A percentile compares a stretch with the other conserved stretches of the same genome.
These are phyloP conservation scores for Phthorimaea operculella DNA, from an alignment of 1,140 invertebrate species.

Conservation along the genomic window DNA sequence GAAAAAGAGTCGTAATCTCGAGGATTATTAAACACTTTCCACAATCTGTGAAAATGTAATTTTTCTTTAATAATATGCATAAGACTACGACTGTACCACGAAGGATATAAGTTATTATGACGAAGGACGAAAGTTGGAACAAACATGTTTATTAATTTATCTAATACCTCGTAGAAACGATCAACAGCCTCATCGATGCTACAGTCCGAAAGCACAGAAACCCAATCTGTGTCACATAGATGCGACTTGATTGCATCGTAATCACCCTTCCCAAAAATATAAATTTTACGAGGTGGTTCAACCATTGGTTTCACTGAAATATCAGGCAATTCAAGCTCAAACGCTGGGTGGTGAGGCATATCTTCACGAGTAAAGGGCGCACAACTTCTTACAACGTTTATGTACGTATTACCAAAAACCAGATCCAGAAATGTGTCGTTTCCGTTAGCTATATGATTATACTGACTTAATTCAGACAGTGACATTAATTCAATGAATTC, in stretches of 20 bases:
- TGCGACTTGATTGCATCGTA: background rate
- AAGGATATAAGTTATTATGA: background rate
- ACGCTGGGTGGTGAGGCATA: background rate
- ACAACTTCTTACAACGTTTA: background rate
- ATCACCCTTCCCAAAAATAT: background rate
- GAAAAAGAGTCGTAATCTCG: background rate
- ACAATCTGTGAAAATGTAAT: background rate
- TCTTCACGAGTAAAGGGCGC: background rate
- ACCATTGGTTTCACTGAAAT: background rate
- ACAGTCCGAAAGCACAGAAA: background rate
- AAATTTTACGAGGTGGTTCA: background rate
- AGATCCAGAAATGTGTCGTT: conserved; percentile 9
- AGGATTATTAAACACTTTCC: background rate
- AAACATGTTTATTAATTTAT: background rate
- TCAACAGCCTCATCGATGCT: background rate
- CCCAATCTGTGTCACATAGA: conserved; percentile 4
- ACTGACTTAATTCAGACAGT: background rate
- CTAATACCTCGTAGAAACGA: background rate
- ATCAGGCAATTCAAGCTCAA: conserved; percentile 1
- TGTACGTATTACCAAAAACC: conserved; percentile 5
- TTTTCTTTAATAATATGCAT: background rate
- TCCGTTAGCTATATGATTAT: too few relatives aligned
- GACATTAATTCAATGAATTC: conserved; percentile 9
- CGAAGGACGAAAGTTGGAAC: background rate
- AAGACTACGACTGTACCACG: background rate